Percentiles rank a stretch among this genome's conserved stretches.
These are phyloP conservation scores for Myanophis thanlyinensis DNA, from an alignment of 2,113 vertebrate species.

Conservation along the genomic window DNA sequence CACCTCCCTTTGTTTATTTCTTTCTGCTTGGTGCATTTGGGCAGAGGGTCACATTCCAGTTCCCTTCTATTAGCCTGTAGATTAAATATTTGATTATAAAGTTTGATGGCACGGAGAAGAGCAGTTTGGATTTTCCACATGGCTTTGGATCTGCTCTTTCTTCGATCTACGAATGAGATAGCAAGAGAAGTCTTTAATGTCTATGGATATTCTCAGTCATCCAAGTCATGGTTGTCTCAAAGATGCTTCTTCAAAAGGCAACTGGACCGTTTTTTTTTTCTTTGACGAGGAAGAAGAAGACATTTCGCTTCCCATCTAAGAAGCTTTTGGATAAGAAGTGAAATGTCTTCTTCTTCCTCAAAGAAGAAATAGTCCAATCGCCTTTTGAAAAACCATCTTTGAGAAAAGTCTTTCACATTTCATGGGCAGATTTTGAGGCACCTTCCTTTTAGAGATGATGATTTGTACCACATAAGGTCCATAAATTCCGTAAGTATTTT, in stretches of 20 bases:
- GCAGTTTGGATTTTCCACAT: not conserved
- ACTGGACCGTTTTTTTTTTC: not conserved
- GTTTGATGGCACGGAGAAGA: not conserved
- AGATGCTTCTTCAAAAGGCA: not conserved
- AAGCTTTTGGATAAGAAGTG: not conserved
- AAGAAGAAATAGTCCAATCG: not conserved
- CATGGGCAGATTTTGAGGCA: slow-evolving; percentile 28
- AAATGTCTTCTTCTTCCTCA: not conserved
- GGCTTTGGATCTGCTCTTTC: not conserved
- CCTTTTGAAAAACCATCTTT: not conserved
- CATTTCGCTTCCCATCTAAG: not conserved
- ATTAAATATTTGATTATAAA: not conserved
- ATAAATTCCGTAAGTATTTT: not conserved
- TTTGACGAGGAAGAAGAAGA: not conserved
- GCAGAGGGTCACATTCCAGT: not conserved
- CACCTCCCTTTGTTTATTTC: not conserved
- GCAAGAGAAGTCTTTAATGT: not conserved
- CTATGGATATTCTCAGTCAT: not conserved
- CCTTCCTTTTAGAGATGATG: not conserved
- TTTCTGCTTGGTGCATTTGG: not conserved
- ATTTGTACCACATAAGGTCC: not conserved
- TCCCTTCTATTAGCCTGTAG: not conserved
- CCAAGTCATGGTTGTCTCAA: not conserved
- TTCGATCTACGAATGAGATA: not conserved
- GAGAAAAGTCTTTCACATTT: slow-evolving; percentile 30